Evolutionary conservation across 2,797 vertebrate genomes (phyloP), one percentile per base, ranked within the genome.

Genomic region (Diplodus puntazzo): DNA sequence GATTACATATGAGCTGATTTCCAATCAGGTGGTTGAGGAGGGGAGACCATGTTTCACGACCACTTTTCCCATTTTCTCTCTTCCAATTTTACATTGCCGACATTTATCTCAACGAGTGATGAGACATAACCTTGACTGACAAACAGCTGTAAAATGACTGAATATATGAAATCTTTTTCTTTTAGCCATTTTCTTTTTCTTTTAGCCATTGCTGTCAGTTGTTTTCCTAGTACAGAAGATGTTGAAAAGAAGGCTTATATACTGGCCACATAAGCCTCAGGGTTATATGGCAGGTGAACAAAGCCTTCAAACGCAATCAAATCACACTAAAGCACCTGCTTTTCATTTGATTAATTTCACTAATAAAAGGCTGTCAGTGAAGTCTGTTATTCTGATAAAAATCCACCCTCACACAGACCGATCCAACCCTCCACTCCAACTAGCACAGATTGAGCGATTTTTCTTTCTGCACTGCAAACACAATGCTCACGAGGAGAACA

Each of bases 361-460:
- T 77, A 79, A 85, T 65, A 60, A 69, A 23, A 58, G 23, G 20
- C 49, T 77, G 30, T 70, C 60, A 62, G 39, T 17, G 27, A 20
- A 69, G 48, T 11, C 42, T 71, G 11, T 69, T 27, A 49, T 53
- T n/a, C 13, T 48, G 12, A 54, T 69, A 11, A 1, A 4, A 58
- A 63, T 54, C 39, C 66, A 62, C 11, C 39, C 18, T 53, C 2
- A 23, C 12, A 20, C 46, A 71, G 39, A 49, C 6, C 13, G n/a
- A 54, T 23, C 16, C 52, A 73, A 20, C 23, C 11, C 59, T 65
- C 9, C 0, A 42, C 61, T 55, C 43, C 4, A 61, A 48, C 58
- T 21, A 14, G 5, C 16, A 14, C 62, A 76, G 67, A 55, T 9
- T 48, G 17, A 54, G 27, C 8, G 4, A 45, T 54, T 52, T 59